Base-by-base conservation (phyloP, 2,113 vertebrate genomes). In the Bucco capensis region DNA sequence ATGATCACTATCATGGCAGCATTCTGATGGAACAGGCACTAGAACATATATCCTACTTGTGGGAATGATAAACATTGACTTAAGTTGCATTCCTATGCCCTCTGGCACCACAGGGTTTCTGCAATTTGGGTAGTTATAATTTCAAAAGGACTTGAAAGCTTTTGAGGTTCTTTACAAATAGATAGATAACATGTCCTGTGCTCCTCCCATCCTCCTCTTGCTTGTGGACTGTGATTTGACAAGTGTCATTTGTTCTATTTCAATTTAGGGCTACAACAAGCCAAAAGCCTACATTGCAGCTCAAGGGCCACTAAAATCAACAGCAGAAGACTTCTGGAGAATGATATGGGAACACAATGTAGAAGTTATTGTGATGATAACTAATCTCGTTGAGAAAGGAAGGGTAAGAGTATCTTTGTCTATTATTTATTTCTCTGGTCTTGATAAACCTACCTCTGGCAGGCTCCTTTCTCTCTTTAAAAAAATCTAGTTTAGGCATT, bases 321-420 rank as follows among this genome's bases (percentile, higher is more conserved):
- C 98, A 95, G 98, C 97, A 1, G 98, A 98, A 95, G 99, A 99
- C 93, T 99, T 99, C 98, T 99, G 99, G 99, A 98, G 98, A 95
- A 99, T 99, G 99, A 98, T 99, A 83, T 99, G 99, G 99, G 99
- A 99, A 92, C 98, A 99, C 87, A 99, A 99, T 1, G 98, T 99
- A 58, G 97, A 98, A 94, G 97, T 99, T 73, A 98, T 99, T 47
- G 97, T 99, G 83, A 99, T 99, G 99, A 99, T 99, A 96, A 99
- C 99, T 66, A 99, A 99, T 96, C 98, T 99, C 12, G 95, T 99
- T 95, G 99, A 99, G 96, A 99, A 99, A 88, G 99, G 99, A 97
- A 97, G 98, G 96, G 99, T 99, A 97, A 92, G 98, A 95, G 71
- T 66, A 54, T 54, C 10, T 40, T 88, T 90, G 19, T 65, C 22